These are phyloP conservation scores for Dascillus cervinus DNA, from an alignment of 2,888 invertebrate species.

Conservation along the genomic window DNA sequence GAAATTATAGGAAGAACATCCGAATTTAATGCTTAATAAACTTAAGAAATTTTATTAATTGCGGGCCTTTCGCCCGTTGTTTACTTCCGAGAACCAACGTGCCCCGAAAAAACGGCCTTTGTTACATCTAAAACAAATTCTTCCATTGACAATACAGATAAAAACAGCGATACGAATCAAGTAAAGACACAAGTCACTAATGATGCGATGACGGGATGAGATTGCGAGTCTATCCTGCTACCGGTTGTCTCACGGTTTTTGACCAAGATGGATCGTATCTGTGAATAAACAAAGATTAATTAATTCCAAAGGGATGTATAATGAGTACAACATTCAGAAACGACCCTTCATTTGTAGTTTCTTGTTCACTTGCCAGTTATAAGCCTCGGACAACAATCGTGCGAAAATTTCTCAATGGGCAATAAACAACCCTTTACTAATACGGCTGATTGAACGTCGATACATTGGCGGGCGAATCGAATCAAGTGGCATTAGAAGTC, in stretches of 20 bases:
- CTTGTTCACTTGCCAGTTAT: too few species aligned
- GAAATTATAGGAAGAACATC: conserved; percentile 22
- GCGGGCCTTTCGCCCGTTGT: too few species aligned
- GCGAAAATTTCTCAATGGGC: too few species aligned
- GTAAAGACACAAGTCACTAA: conserved; percentile 27
- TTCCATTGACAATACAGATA: neutral
- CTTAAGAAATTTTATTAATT: too few species aligned
- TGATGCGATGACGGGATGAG: conserved; percentile 25
- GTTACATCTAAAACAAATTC: neutral
- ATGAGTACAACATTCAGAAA: neutral
- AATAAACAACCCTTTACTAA: too few species aligned
- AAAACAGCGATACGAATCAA: neutral
- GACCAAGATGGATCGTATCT: conserved; percentile 22
- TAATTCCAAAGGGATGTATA: conserved; percentile 12
- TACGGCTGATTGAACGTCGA: too few species aligned
- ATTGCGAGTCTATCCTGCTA: conserved; percentile 24
- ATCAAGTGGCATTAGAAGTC: too few species aligned
- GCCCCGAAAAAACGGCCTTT: too few species aligned
- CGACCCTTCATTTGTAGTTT: neutral
- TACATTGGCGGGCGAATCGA: too few species aligned
- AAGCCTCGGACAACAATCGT: too few species aligned
- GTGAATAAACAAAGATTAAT: conserved; percentile 21
- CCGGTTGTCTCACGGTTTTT: conserved; percentile 23
- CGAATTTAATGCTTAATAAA: too few species aligned
- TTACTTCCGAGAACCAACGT: too few species aligned